Evolutionary conservation across 2,113 vertebrate genomes (phyloP).

Genomic region (Panurus biarmicus): DNA sequence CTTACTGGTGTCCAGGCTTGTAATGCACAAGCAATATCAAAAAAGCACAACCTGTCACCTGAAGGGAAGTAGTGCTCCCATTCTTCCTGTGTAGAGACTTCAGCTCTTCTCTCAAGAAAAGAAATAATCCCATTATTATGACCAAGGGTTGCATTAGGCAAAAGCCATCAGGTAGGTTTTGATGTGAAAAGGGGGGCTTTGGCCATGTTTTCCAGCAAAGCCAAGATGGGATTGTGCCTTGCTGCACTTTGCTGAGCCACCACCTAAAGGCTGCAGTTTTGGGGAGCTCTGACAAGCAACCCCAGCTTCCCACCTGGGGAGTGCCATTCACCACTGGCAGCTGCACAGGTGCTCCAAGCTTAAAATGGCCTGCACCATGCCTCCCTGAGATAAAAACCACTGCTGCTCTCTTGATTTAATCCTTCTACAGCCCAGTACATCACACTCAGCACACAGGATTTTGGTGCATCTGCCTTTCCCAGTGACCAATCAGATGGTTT

Average conservation of each 20-base stretch:
- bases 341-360: rapidly evolving
- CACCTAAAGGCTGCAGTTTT: neutral
- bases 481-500: neutral
- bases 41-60: neutral
- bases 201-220: neutral
- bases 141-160: neutral
- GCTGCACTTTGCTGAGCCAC: neutral
- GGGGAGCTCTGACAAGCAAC: neutral
- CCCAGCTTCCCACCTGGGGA: neutral
- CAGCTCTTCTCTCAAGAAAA: neutral
- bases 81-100: neutral
- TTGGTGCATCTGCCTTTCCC: neutral
- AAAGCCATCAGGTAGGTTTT: neutral
- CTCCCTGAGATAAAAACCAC: neutral
- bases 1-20: neutral
- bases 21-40: neutral
- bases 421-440: neutral
- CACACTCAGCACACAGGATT: neutral
- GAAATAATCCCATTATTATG: neutral
- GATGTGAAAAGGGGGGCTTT: neutral
- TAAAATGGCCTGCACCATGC: neutral
- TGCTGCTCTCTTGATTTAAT: neutral
- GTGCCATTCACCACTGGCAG: rapidly evolving
- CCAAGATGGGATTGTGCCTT: neutral
- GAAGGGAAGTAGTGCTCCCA: neutral